Conservation (phyloP, 2,888 invertebrate genomes). For the Agrotis exclamationis region DNA sequence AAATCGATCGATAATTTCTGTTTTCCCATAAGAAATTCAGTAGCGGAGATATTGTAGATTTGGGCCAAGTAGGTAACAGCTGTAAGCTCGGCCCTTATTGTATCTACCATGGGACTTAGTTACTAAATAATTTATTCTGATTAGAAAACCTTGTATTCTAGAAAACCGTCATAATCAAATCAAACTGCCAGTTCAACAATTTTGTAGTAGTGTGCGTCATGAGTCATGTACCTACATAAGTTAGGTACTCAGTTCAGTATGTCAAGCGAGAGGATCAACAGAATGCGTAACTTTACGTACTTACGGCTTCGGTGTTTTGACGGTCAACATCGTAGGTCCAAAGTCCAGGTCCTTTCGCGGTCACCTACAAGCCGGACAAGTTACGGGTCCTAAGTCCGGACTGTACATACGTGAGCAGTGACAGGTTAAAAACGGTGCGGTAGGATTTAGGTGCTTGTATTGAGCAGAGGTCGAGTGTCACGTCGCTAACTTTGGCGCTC, state of each 20-base stretch:
- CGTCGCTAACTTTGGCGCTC: no score
- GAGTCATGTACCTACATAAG: neutral
- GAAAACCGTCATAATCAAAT: neutral
- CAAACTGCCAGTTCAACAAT: constrained; percentile 9
- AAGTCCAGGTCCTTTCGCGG: constrained; percentile 18
- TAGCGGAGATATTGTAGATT: no score
- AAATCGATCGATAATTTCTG: no score
- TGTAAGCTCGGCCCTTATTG: no score
- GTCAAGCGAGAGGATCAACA: constrained; percentile 28
- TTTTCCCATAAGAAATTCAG: no score
- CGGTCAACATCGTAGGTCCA: constrained; percentile 7
- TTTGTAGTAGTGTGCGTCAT: constrained; percentile 14
- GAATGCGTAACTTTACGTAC: constrained; percentile 31
- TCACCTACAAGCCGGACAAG: constrained; percentile 1
- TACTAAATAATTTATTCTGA: neutral
- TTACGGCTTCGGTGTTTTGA: constrained; percentile 7
- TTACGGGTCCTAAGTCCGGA: constrained; percentile 34
- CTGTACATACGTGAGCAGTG: neutral
- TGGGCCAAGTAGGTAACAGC: no score
- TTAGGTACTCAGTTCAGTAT: constrained; percentile 24
- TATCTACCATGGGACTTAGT: neutral
- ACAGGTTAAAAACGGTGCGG: constrained; percentile 15
- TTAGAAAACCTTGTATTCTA: neutral
- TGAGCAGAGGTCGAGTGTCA: no score
- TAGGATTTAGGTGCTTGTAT: no score